phyloP scores from a whole-genome alignment of 2,113 vertebrate genomes.

The Parus major region DNA sequence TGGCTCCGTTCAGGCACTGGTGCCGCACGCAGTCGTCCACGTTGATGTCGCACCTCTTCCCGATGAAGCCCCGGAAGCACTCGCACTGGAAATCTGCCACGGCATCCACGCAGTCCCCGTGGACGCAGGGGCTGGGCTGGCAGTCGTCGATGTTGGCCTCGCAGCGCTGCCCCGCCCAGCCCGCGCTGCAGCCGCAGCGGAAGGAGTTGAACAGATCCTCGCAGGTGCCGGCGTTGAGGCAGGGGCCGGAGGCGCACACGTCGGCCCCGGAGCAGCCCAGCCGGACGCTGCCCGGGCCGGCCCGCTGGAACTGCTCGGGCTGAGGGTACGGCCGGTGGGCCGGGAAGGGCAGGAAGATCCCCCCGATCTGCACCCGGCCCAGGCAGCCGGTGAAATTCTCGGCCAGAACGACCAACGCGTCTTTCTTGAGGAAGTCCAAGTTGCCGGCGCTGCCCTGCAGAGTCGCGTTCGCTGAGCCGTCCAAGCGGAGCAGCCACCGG shows the following conservation, averaged over 20 bases:
- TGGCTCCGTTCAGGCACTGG: conserved; percentile 79
- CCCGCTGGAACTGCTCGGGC: conserved; percentile 72
- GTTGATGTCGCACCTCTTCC: conserved; percentile 82
- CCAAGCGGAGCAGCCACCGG: conserved; percentile 82
- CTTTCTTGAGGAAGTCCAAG: conserved; percentile 83
- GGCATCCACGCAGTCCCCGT: conserved; percentile 80
- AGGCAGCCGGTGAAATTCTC: conserved; percentile 91
- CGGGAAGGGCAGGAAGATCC: conserved; percentile 82
- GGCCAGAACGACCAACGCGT: conserved; percentile 70
- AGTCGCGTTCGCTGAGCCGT: conserved; percentile 55
- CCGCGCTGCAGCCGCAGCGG: conserved; percentile 79
- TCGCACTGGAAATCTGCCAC: conserved; percentile 83
- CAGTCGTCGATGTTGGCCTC: conserved; percentile 82
- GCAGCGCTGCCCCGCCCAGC: conserved; percentile 85
- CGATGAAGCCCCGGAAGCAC: conserved; percentile 83
- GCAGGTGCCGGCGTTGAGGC: conserved; percentile 82
- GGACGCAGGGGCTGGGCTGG: conserved; percentile 76
- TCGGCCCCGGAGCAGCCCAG: conserved; percentile 81
- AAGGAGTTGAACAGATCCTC: conserved; percentile 86
- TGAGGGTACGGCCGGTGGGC: conserved; percentile 60
- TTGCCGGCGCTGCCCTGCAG: conserved; percentile 70
- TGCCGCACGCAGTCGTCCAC: conserved; percentile 84
- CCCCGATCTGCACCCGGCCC: conserved; percentile 83
- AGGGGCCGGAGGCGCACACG: conserved; percentile 82
- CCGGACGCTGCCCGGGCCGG: background rate